phyloP scores from a whole-genome alignment of 2,113 vertebrate genomes.

The Drymodes brunneopygia region DNA sequence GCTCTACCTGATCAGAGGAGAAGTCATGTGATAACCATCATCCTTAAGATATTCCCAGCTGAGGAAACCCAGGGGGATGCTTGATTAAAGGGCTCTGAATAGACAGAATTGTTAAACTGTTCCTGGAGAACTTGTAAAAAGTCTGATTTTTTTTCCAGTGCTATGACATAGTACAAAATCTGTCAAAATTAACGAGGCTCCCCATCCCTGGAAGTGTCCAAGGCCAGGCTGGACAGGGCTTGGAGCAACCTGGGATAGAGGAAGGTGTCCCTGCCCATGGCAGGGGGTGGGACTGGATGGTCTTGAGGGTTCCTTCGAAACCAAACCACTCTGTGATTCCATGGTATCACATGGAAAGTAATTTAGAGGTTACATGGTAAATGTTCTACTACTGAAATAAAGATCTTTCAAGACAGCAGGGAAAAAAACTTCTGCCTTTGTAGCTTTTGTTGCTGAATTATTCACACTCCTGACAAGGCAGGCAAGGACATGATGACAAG shows the following conservation, averaged over 20 bases:
- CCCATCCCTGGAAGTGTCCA: not conserved
- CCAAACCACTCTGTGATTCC: not conserved
- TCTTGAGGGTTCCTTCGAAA: fast-evolving
- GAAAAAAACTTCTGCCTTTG: not conserved
- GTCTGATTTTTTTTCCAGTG: not conserved
- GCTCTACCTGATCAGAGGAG: not conserved
- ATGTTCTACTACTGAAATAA: not conserved
- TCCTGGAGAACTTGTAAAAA: not conserved
- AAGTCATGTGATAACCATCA: not conserved
- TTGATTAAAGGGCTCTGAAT: not conserved
- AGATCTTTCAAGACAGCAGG: not conserved
- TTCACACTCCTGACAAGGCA: not conserved
- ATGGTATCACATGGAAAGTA: not conserved
- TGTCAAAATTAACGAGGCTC: not conserved
- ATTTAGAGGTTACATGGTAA: not conserved
- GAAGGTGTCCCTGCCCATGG: not conserved
- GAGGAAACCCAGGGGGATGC: not conserved
- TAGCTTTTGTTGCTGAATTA: not conserved
- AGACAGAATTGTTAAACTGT: not conserved
- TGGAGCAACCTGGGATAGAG: not conserved
- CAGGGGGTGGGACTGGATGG: not conserved
- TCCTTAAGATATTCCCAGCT: not conserved
- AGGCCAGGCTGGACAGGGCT: not conserved
- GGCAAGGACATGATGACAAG: not conserved
- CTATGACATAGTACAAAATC: not conserved